A percentile compares a stretch with the other conserved stretches of the same genome.
phyloP scores from a whole-genome alignment of 2,113 vertebrate genomes.

The Pycnonotus jocosus region DNA sequence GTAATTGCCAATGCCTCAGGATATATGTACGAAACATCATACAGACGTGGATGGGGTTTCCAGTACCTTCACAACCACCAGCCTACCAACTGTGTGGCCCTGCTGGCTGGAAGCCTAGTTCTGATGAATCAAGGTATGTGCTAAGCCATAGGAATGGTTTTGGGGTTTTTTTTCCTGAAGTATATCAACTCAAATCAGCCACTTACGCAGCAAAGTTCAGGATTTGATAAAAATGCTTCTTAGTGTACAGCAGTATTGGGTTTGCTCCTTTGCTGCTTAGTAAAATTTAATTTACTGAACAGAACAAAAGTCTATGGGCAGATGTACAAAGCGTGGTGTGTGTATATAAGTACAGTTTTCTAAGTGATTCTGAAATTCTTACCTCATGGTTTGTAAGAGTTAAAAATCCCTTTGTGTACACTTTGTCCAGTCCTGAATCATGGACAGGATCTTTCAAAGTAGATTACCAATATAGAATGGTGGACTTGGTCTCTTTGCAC shows the following conservation, averaged over 20 bases:
- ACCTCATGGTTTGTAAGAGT: neutral
- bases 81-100: conserved; percentile 97
- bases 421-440: neutral
- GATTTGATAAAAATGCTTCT: neutral
- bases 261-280: neutral
- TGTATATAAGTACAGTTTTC: neutral
- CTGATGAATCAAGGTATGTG: conserved; percentile 94
- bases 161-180: neutral
- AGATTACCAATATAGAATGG: fast-evolving
- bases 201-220: neutral
- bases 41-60: conserved; percentile 93
- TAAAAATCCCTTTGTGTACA: neutral
- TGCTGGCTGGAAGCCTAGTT: conserved; percentile 91
- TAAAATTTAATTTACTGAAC: neutral
- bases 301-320: neutral
- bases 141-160: neutral
- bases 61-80: conserved; percentile 99
- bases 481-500: neutral
- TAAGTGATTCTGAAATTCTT: neutral
- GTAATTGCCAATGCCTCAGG: conserved; percentile 91
- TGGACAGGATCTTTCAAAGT: neutral
- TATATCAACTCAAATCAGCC: neutral
- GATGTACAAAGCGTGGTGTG: neutral
- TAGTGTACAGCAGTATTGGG: neutral
- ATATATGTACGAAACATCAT: conserved; percentile 95